Percentiles rank a stretch among this genome's conserved stretches.
phyloP scores from a whole-genome alignment of 1,140 invertebrate species.

The Drosophila repleta region DNA sequence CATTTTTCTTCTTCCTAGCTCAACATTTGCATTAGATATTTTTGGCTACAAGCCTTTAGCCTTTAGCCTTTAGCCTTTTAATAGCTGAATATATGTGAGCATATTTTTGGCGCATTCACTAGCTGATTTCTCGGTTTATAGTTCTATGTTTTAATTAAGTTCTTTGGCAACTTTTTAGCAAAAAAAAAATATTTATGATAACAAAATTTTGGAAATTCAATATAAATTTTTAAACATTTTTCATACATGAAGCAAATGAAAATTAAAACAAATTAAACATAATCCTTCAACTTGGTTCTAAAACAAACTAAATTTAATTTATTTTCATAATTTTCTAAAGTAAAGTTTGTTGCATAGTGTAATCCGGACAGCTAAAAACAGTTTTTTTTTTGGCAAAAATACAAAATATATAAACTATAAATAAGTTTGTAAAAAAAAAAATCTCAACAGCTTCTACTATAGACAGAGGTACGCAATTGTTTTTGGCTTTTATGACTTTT shows the following conservation, averaged over 20 bases:
- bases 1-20: not conserved
- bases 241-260: too few species aligned
- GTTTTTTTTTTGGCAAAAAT: not conserved
- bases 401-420: not conserved
- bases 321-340: too few species aligned
- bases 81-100: not conserved
- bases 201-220: too few species aligned
- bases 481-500: conserved; percentile 3
- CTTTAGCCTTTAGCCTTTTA: not conserved
- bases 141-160: not conserved
- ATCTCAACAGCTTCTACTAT: conserved; percentile 14
- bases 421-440: not conserved
- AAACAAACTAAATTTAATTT: too few species aligned
- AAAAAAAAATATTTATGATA: too few species aligned
- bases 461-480: conserved; percentile 8
- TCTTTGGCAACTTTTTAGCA: too few species aligned
- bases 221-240: too few species aligned
- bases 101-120: not conserved
- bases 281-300: too few species aligned
- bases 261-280: too few species aligned
- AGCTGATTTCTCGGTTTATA: not conserved
- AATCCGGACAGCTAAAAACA: not conserved
- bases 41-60: not conserved
- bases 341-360: too few species aligned
- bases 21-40: too few species aligned